Evolutionary conservation across 2,888 invertebrate genomes (phyloP).

Genomic region (Sarcophaga rosellei): DNA sequence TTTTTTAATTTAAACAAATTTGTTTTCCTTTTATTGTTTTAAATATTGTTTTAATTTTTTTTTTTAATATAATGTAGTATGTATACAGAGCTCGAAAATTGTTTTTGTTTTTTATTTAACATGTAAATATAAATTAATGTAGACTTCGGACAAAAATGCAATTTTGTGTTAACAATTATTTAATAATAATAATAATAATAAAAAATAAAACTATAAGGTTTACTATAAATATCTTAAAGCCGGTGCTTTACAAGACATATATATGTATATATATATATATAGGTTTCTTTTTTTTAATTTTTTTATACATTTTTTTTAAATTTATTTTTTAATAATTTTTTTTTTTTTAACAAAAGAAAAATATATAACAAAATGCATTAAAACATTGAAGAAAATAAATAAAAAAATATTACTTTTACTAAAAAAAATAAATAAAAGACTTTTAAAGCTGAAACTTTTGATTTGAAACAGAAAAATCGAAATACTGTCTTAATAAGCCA

Average conservation of each 20-base stretch:
- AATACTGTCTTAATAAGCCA: slow-evolving; percentile 19
- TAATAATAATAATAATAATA: slow-evolving; percentile 37
- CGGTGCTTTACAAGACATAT: slow-evolving; percentile 67
- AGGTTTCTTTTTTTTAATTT: not conserved
- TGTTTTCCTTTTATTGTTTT: slow-evolving; percentile 44
- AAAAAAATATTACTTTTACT: slow-evolving; percentile 26
- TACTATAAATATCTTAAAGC: slow-evolving; percentile 59
- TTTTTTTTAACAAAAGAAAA: slow-evolving; percentile 15
- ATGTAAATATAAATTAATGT: slow-evolving; percentile 71
- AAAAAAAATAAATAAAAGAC: slow-evolving; percentile 16
- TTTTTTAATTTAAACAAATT: slow-evolving; percentile 56
- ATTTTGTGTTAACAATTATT: slow-evolving; percentile 67
- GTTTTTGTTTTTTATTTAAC: slow-evolving; percentile 46
- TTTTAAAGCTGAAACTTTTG: not conserved
- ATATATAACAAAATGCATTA: slow-evolving; percentile 51
- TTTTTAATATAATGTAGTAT: slow-evolving; percentile 60
- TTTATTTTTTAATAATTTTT: not conserved
- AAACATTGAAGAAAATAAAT: slow-evolving; percentile 29
- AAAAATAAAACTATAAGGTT: slow-evolving; percentile 52
- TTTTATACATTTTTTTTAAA: not conserved
- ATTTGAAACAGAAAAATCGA: not conserved
- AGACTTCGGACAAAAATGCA: slow-evolving; percentile 66
- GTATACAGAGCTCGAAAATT: slow-evolving; percentile 64
- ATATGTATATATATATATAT: not conserved
- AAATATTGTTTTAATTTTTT: slow-evolving; percentile 41